phyloP scores from a whole-genome alignment of 2,888 invertebrate genomes.

The Ennomos quercinarius region DNA sequence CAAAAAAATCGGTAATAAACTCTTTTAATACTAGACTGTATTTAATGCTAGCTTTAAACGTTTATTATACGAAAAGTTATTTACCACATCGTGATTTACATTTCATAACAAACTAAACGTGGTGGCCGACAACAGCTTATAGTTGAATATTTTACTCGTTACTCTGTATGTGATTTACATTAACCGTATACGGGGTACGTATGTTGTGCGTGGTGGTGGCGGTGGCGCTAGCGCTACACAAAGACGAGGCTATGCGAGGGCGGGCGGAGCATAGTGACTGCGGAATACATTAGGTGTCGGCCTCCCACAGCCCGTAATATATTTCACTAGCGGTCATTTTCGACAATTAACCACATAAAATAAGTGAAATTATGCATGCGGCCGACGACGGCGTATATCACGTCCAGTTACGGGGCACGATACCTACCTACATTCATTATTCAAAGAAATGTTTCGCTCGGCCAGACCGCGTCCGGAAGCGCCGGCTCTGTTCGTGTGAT shows the following conservation, averaged over 20 bases:
- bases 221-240: slow-evolving; percentile 48
- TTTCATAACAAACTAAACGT: slow-evolving; percentile 31
- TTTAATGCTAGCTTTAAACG: slow-evolving; percentile 5
- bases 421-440: slow-evolving; percentile 84
- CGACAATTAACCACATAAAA: slow-evolving; percentile 86
- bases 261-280: slow-evolving; percentile 71
- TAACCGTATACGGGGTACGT: slow-evolving; percentile 48
- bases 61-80: slow-evolving; percentile 2
- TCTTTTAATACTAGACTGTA: too few relatives aligned
- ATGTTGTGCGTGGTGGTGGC: slow-evolving; percentile 40
- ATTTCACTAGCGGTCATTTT: slow-evolving; percentile 85
- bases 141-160: slow-evolving; percentile 31
- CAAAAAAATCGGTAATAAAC: too few relatives aligned
- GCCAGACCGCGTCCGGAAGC: slow-evolving; percentile 79
- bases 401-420: slow-evolving; percentile 84
- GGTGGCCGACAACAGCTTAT: slow-evolving; percentile 32
- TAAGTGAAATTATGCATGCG: slow-evolving; percentile 86
- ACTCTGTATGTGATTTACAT: slow-evolving; percentile 36
- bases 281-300: slow-evolving; percentile 81
- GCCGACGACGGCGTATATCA: slow-evolving; percentile 85
- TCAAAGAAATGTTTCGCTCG: slow-evolving; percentile 85
- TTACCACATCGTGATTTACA: slow-evolving; percentile 29
- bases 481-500: slow-evolving; percentile 80
- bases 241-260: slow-evolving; percentile 68
- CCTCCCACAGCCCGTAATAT: slow-evolving; percentile 76